Conservation (phyloP, 2,888 invertebrate genomes). For the Nasonovia ribisnigri region DNA sequence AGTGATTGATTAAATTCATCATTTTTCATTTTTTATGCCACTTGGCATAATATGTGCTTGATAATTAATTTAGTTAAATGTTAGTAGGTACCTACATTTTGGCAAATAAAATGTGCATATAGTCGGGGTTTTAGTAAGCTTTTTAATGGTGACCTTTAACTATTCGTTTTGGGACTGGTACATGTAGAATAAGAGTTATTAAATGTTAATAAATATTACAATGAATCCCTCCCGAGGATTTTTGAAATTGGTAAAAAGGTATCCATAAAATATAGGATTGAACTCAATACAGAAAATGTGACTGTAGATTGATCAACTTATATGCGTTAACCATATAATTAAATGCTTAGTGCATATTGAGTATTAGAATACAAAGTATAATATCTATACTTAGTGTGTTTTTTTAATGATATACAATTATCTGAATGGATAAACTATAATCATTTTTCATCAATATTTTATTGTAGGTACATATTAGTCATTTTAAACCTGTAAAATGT, state of each 20-base stretch:
- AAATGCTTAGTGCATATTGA: too few species aligned
- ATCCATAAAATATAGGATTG: neutral
- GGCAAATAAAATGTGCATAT: too few species aligned
- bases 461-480: too few species aligned
- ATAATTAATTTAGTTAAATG: neutral
- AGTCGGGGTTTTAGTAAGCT: neutral
- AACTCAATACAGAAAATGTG: neutral
- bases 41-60: neutral
- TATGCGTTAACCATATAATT: too few species aligned
- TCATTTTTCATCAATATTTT: too few species aligned
- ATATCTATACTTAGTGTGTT: too few species aligned
- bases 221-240: neutral
- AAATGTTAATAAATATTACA: neutral
- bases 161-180: neutral
- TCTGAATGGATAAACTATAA: neutral
- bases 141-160: neutral
- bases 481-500: neutral
- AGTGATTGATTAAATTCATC: neutral
- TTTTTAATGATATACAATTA: neutral
- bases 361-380: too few species aligned
- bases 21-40: neutral
- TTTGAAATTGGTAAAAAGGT: neutral
- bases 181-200: neutral
- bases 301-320: too few species aligned
- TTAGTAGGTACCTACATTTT: too few species aligned